Percentiles rank a stretch among this genome's conserved stretches.
Conservation (phyloP, 2,797 vertebrate genomes). For the Chrysocyon brachyurus region DNA sequence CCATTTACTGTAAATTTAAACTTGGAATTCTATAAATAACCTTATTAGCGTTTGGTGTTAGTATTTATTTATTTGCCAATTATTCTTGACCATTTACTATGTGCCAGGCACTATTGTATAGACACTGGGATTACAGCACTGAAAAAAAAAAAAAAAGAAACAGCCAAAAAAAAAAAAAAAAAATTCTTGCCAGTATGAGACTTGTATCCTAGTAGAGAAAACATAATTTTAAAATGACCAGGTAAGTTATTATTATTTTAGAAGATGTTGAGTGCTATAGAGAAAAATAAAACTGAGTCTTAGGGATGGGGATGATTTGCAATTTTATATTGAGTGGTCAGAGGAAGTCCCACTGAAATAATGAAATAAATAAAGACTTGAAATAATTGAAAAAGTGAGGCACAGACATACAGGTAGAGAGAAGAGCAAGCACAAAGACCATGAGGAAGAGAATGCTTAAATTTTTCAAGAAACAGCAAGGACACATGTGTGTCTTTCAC, state of each 20-base stretch:
- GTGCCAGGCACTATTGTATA: neutral
- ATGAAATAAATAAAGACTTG: neutral
- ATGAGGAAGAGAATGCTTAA: rapidly evolving
- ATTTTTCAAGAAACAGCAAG: neutral
- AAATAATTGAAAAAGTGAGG: neutral
- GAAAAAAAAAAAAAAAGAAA: conserved; percentile 25
- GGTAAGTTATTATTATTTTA: neutral
- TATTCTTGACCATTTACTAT: neutral
- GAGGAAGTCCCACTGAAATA: neutral
- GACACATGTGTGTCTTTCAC: neutral
- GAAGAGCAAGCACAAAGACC: neutral
- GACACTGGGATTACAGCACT: neutral
- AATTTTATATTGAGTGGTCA: neutral
- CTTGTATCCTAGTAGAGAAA: neutral
- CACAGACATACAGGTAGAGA: neutral
- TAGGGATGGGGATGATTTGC: neutral
- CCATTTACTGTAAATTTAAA: neutral
- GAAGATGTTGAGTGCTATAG: neutral
- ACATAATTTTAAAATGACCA: neutral
- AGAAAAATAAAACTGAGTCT: neutral
- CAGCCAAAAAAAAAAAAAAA: neutral
- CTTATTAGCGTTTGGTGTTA: neutral
- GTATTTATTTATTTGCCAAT: neutral
- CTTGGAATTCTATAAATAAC: neutral
- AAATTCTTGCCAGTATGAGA: neutral